Evolutionary conservation across 37 sponge, comb jelly and placozoan species (phyloP), one percentile per base, ranked within the genome.

Genomic region (Halisarca cf. caerulea): DNA sequence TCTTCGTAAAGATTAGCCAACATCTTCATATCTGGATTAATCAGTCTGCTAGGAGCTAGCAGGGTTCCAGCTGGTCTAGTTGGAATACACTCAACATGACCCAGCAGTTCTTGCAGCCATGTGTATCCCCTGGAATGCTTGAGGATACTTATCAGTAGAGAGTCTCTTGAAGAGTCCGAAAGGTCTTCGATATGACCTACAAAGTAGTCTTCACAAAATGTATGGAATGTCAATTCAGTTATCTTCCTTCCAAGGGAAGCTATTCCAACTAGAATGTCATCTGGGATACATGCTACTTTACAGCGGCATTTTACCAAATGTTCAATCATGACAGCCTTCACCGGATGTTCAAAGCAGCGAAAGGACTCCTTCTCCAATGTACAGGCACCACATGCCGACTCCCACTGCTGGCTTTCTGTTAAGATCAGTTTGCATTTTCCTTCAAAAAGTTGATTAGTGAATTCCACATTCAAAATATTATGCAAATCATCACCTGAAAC

Each of bases 1-100:
- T n/a, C 30, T 23, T 78, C 72, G 80, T 66, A 92, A 0, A 92
- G 80, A 28, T 3, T 23, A 45, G 86, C 79, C 61, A 83, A 61
- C 20, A 38, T 6, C 9, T 60, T 44, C 18, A 75, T 62, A 47
- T 11, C 6, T 42, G 83, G 92, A 25, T 82, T 77, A 61, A 92
- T 53, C n/a, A 92, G 41, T 42, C n/a, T 0, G 7, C 68, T 54
- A 53, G 17, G 79, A 18, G 27, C 36, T 5, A 91, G 34, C 0
- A 41, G 39, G 7, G 6, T 43, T 9, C 89, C 83, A 80, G 85
- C 66, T 8, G 92, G 86, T 36, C 37, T 42, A 43, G 86, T 87
- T 44, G 92, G 89, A 33, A 92, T 77, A 70, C 83, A 86, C 6
- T 78, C 30, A 81, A 42, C 47, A 7, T 3, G 11, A 6, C 34